Conservation (phyloP, 2,113 vertebrate species). For the Deroptyus accipitrinus region DNA sequence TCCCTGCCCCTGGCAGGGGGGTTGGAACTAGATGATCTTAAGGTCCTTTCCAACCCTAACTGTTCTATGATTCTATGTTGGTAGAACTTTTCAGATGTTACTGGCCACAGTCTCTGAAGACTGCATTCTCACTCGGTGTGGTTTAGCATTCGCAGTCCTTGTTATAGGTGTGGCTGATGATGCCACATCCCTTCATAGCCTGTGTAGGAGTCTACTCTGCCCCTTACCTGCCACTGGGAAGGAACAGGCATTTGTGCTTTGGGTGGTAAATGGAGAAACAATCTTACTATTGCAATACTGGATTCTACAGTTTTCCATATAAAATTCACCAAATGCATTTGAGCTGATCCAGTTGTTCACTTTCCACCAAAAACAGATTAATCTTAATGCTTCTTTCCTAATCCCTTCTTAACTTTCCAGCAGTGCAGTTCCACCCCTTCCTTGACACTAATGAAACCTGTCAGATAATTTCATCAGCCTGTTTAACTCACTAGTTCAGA, state of each 20-base stretch:
- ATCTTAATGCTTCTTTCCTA: neutral
- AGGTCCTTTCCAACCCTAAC: too few species aligned
- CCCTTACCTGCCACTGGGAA: neutral
- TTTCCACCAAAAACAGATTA: neutral
- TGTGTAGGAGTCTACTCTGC: neutral
- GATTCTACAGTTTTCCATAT: neutral
- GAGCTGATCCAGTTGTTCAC: neutral
- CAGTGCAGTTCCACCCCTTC: neutral
- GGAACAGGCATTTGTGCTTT: neutral
- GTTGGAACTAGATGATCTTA: too few species aligned
- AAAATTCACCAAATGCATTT: neutral
- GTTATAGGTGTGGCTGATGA: fast-evolving
- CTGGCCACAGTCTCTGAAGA: neutral
- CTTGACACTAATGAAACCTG: conserved; percentile 16
- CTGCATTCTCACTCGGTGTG: neutral
- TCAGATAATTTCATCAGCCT: conserved; percentile 30
- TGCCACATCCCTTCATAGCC: neutral
- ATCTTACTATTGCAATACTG: neutral
- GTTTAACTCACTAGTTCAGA: conserved; percentile 7
- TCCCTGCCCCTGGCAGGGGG: too few species aligned
- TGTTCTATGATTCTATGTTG: neutral
- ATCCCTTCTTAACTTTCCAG: neutral
- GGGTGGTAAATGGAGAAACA: neutral
- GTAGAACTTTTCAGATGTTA: neutral
- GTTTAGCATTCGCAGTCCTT: neutral